phyloP scores from a whole-genome alignment of 2,113 vertebrate species.

The Heliornis fulica region DNA sequence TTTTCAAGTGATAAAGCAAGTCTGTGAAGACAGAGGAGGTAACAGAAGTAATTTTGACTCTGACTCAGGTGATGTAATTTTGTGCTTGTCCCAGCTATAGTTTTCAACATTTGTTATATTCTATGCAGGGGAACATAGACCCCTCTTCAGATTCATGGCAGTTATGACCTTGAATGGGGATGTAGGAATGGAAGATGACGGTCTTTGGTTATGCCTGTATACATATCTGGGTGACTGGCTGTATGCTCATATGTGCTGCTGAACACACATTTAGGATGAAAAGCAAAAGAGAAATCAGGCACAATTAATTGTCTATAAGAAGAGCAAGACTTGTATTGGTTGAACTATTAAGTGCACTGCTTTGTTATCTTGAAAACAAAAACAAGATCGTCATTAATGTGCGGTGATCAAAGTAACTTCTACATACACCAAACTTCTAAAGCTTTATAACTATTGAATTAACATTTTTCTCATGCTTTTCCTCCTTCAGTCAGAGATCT shows the following conservation, averaged over 20 bases:
- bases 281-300: not conserved
- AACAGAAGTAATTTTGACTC: not conserved
- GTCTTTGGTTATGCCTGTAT: not conserved
- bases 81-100: not conserved
- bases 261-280: not conserved
- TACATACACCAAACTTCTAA: not conserved
- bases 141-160: not conserved
- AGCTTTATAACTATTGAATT: not conserved
- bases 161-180: accelerated
- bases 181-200: not conserved
- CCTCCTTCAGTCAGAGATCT: not conserved
- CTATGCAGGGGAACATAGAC: not conserved
- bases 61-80: not conserved
- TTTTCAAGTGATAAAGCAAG: not conserved
- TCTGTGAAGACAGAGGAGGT: not conserved
- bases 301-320: not conserved
- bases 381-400: not conserved
- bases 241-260: not conserved
- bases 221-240: not conserved
- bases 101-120: not conserved
- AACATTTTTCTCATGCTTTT: not conserved
- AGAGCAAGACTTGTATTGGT: not conserved
- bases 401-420: not conserved
- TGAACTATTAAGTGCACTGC: not conserved
- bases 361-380: not conserved